Evolutionary conservation across 1,140 invertebrate species (phyloP).

Genomic region (Macrosteles quadrilineatus): DNA sequence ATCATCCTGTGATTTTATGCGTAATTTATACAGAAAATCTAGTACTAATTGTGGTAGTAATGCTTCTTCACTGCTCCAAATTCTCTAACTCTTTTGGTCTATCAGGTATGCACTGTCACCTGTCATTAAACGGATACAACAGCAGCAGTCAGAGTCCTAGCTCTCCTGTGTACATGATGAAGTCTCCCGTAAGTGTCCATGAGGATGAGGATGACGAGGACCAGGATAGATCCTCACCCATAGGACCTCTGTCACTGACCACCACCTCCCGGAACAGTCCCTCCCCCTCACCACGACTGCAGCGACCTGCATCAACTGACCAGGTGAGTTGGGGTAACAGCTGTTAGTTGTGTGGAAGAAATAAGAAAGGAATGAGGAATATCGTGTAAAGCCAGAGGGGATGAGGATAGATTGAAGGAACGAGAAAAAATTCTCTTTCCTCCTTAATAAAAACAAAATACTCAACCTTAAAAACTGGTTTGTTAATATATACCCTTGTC

Average conservation of each 20-base stretch:
- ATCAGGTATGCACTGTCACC: constrained; percentile 37
- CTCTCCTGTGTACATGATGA: constrained; percentile 55
- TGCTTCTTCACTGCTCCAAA: neutral
- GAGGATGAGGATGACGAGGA: constrained; percentile 40
- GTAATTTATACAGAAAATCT: neutral
- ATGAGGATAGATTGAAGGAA: too few relatives aligned
- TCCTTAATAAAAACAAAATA: too few relatives aligned
- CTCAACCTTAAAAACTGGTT: too few relatives aligned
- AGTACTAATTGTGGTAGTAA: neutral
- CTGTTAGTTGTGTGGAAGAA: too few relatives aligned
- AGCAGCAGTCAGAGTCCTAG: constrained; percentile 63
- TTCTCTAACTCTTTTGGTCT: neutral
- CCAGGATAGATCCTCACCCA: constrained; percentile 36
- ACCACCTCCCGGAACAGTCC: constrained; percentile 34
- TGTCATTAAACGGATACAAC: constrained; percentile 59
- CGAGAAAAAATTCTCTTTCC: too few relatives aligned
- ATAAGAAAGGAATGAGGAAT: too few relatives aligned
- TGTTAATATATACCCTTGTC: too few relatives aligned
- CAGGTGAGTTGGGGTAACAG: neutral
- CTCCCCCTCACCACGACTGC: constrained; percentile 9
- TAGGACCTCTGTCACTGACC: constrained; percentile 42
- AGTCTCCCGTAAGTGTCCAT: constrained; percentile 37
- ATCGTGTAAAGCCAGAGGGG: too few relatives aligned
- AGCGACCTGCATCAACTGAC: neutral
- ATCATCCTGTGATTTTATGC: neutral